Base-by-base conservation (phyloP, 2,113 vertebrate genomes). In the Spea multiplicata region DNA sequence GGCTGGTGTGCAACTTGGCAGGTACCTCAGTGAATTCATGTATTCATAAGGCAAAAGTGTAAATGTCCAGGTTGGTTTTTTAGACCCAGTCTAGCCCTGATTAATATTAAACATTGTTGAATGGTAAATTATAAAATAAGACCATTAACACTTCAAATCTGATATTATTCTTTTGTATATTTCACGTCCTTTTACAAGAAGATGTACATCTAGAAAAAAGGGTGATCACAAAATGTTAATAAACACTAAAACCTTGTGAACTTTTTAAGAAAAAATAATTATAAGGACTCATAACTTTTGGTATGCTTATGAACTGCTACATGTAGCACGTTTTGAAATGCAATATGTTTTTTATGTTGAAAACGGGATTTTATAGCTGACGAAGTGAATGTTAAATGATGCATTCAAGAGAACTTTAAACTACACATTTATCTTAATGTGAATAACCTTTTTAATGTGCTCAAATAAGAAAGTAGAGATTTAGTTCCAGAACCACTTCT, bases 401-500 rank as follows among this genome's bases (percentile, higher is more conserved):
- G 76, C 81, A 85, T 76, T 73, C 77, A 77, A 82, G 14, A 84
- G 52, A 84, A 44, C 85, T 83, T 84, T 86, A 86, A 87, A 87
- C 55, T 82, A 9, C 69, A 62, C 13, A 52, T 17, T 0, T 4
- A 72, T 50, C 75, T 71, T 71, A 71, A 16, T 66, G 65, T 64
- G 65, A 68, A 52, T 85, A 73, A 85, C 84, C 84, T 73, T 83
- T 81, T 79, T 84, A 85, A 87, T 86, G 75, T 89, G 73, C 83
- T 72, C 16, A 74, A 50, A 80, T 44, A 80, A 64, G 13, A 49
- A 69, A 44, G 13, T 50, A 67, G 8, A 82, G 30, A 30, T 86
- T 90, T 90, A 94, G 84, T 94, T 94, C 96, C 96, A 97, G 91
- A 96, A 98, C 96, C 94, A 99, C 89, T 96, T 97, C 85, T 98